Base-by-base conservation (phyloP, 2,797 vertebrate genomes). In the Apodemus agrarius region DNA sequence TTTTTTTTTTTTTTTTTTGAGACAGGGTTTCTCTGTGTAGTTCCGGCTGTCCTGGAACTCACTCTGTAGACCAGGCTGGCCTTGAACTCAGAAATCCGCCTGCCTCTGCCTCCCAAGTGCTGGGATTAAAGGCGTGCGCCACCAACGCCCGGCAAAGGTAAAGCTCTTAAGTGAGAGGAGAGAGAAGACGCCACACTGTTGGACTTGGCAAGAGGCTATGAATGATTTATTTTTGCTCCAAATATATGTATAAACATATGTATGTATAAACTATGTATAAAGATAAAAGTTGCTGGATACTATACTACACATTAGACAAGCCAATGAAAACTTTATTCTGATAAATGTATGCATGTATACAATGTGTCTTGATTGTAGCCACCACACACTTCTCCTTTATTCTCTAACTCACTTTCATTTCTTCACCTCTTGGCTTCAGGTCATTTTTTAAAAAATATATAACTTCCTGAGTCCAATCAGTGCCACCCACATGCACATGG, bases 281-380 rank as follows among this genome's bases (percentile, higher is more conserved):
- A 75, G 49, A 94, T 74, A 91, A 96, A 96, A 69, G 34, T 94
- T 96, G 34, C 49, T 94, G 34, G 22, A 91, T 91, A 93, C 83
- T 95, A 88, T 95, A 96, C 34, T 34, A 91, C 14, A 69, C 26
- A 63, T 31, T 96, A 29, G 78, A 94, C 43, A 97, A 34, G 54
- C 46, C 90, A 95, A 96, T 31, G 9, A 86, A 95, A 93, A 96
- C 21, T 67, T 6, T 67, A 85, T 69, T 86, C 52, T 80, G 59
- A 69, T 87, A 40, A 40, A 0, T 57, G 8, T 26, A 72, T 12
- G 5, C 67, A 72, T 57, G 49, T 31, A 4, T 54, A 54, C 63
- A 86, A 29, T 26, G 46, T 67, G 46, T 69, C 43, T 85, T 85
- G 83, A 24, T 49, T 22, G 21, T 49, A 86, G 26, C 46, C 31